A percentile compares a stretch with the other conserved stretches of the same genome.
Conservation (phyloP, 2,888 invertebrate species). For the Zonitis immaculata region DNA sequence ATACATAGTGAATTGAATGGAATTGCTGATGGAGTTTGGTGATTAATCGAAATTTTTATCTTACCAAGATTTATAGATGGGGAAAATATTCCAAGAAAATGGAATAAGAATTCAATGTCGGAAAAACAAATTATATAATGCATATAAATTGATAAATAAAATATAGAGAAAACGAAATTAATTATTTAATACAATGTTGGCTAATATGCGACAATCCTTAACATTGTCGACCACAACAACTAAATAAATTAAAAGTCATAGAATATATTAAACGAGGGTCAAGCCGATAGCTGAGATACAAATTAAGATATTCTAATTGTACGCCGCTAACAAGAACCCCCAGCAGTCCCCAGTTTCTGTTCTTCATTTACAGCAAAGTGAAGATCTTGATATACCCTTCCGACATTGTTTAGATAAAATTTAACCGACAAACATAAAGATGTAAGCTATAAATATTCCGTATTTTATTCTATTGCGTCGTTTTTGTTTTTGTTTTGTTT, state of each 20-base stretch:
- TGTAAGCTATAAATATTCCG: background rate
- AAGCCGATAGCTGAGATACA: conserved; percentile 55
- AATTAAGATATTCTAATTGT: conserved; percentile 69
- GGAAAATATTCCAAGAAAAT: too few relatives aligned
- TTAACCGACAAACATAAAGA: conserved; percentile 5
- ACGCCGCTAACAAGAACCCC: conserved; percentile 42
- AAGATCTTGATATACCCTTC: conserved; percentile 30
- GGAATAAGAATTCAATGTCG: background rate
- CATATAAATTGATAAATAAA: conserved; percentile 13
- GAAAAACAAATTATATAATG: conserved; percentile 1
- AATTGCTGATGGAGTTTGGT: too few relatives aligned
- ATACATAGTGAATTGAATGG: too few relatives aligned
- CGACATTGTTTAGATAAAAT: conserved; percentile 20
- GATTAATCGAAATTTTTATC: too few relatives aligned
- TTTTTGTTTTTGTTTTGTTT: background rate
- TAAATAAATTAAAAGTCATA: conserved; percentile 43
- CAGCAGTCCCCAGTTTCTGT: conserved; percentile 30
- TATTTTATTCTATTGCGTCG: too few relatives aligned
- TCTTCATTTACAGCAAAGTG: conserved; percentile 34
- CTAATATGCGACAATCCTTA: background rate
- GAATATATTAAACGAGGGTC: conserved; percentile 48
- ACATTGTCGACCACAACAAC: conserved; percentile 14
- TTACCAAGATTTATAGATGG: background rate
- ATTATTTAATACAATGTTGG: conserved; percentile 4
- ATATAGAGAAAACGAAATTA: conserved; percentile 6